phyloP scores from a whole-genome alignment of 37 sponge, comb jelly and placozoan species.

The Spongilla lacustris region DNA sequence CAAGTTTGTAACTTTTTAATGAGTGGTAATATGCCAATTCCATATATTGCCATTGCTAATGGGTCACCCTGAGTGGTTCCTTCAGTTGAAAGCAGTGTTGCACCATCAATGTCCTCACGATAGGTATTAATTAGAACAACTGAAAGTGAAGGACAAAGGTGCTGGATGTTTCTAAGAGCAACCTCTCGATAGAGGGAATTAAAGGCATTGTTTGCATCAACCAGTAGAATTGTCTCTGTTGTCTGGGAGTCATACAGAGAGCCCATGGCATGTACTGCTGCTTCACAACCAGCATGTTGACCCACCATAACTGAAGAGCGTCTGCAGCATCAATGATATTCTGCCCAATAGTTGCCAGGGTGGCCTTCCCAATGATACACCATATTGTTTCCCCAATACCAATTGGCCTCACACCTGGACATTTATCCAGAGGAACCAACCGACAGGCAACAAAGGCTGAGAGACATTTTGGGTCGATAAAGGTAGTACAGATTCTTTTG shows the following conservation, averaged over 20 bases:
- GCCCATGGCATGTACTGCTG: constrained; percentile 49
- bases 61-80: constrained; percentile 23
- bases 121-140: constrained; percentile 25
- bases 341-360: constrained; percentile 9
- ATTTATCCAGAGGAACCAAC: constrained; percentile 48
- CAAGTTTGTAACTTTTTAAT: constrained; percentile 2
- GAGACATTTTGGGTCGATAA: constrained; percentile 38
- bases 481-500: constrained; percentile 37
- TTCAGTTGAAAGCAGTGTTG: constrained; percentile 10
- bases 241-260: constrained; percentile 17
- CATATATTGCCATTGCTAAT: constrained; percentile 26
- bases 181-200: constrained; percentile 25
- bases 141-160: constrained; percentile 27
- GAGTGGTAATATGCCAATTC: constrained; percentile 14
- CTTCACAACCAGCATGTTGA: constrained; percentile 58
- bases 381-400: constrained; percentile 46
- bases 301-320: constrained; percentile 56
- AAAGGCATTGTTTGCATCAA: constrained; percentile 42
- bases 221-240: constrained; percentile 38
- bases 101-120: not conserved
- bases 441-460: constrained; percentile 23
- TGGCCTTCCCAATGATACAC: constrained; percentile 41
- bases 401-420: constrained; percentile 33
- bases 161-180: constrained; percentile 28
- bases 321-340: constrained; percentile 31